phyloP scores from a whole-genome alignment of 1,140 invertebrate species.

The Augochlora pura region DNA sequence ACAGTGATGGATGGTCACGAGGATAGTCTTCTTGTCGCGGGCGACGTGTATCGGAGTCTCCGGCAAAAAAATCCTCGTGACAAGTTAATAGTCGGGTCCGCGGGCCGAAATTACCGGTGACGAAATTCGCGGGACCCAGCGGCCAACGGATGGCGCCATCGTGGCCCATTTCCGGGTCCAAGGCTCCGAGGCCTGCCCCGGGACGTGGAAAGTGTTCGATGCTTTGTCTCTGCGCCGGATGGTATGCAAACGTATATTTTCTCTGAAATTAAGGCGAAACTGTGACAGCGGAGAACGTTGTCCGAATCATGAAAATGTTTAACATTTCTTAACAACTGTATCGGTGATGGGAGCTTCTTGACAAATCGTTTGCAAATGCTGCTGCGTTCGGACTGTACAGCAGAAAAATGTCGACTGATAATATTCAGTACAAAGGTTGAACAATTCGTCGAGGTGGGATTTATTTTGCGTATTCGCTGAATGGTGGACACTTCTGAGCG shows the following conservation, averaged over 20 bases:
- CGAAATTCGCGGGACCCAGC: not conserved
- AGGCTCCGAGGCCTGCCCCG: not conserved
- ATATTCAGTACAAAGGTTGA: too few species aligned
- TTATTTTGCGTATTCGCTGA: too few species aligned
- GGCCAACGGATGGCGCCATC: not conserved
- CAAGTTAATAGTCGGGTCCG: not conserved
- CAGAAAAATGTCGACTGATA: too few species aligned
- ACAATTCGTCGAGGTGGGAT: too few species aligned
- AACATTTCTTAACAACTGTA: too few species aligned
- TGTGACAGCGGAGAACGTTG: too few species aligned
- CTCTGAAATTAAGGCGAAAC: too few species aligned
- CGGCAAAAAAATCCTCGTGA: not conserved
- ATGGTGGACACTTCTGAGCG: too few species aligned
- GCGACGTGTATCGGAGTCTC: not conserved
- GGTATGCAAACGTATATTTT: too few species aligned
- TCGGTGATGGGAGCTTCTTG: too few species aligned
- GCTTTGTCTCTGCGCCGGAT: not conserved
- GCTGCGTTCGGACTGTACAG: too few species aligned
- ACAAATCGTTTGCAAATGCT: too few species aligned
- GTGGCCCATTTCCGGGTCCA: not conserved
- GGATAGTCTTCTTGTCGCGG: slow-evolving; percentile 17
- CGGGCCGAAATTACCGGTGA: not conserved
- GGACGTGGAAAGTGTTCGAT: not conserved
- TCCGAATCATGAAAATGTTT: not conserved
- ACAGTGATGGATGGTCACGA: slow-evolving; percentile 29